phyloP scores from a whole-genome alignment of 1,140 invertebrate genomes.

The Drosophila subobscura region DNA sequence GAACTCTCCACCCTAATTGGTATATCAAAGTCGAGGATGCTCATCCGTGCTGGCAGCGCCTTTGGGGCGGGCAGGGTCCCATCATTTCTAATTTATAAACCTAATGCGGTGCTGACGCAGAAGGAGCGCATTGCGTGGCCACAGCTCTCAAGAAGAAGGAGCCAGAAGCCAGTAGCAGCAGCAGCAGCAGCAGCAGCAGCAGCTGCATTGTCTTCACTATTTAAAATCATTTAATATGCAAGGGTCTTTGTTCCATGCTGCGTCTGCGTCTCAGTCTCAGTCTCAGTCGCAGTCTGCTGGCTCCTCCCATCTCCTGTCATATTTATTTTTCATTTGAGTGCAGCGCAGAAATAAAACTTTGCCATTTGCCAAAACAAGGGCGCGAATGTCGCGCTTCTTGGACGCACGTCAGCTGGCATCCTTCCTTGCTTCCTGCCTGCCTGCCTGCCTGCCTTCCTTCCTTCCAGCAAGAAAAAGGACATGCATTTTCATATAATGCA shows the following conservation, averaged over 20 bases:
- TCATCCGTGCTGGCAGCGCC: conserved; percentile 21
- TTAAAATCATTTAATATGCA: conserved; percentile 83
- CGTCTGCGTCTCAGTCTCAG: background rate
- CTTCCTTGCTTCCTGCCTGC: conserved; percentile 11
- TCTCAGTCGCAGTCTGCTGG: background rate
- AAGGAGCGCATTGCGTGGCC: conserved; percentile 30
- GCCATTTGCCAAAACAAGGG: conserved; percentile 81
- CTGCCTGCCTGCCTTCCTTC: conserved; percentile 39
- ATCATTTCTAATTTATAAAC: conserved; percentile 82
- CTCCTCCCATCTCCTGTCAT: conserved; percentile 47
- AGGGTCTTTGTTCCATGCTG: conserved; percentile 67
- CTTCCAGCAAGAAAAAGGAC: conserved; percentile 52
- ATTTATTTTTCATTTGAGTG: conserved; percentile 83
- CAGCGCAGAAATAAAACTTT: conserved; percentile 78
- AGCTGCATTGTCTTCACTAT: conserved; percentile 73
- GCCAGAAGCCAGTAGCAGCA: background rate
- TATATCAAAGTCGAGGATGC: conserved; percentile 36
- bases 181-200: conserved; percentile 20
- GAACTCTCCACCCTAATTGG: conserved; percentile 22
- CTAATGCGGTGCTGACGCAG: conserved; percentile 75
- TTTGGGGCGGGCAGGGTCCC: conserved; percentile 37
- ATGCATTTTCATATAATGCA: conserved; percentile 79
- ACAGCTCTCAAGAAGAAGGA: conserved; percentile 28
- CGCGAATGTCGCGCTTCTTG: conserved; percentile 71
- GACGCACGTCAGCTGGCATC: conserved; percentile 76